Percentiles rank a stretch among this genome's conserved stretches.
phyloP scores from a whole-genome alignment of 2,888 invertebrate genomes.

The Cryptocheilus praepositus region DNA sequence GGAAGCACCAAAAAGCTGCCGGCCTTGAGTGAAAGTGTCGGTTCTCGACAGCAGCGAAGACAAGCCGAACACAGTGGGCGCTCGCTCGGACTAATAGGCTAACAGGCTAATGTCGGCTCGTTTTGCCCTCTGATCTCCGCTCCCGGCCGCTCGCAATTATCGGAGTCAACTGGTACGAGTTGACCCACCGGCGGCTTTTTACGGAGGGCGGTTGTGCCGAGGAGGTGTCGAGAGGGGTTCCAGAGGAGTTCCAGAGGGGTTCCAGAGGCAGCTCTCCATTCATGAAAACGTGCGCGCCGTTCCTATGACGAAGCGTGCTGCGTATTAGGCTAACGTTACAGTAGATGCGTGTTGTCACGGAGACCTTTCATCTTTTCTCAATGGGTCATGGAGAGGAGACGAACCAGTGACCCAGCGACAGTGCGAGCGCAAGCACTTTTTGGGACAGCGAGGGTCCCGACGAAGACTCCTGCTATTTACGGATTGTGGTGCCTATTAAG shows the following conservation, averaged over 20 bases:
- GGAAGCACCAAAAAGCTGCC: too few relatives aligned
- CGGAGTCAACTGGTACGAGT: slow-evolving; percentile 70
- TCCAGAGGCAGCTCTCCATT: slow-evolving; percentile 40
- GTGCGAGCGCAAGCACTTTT: too few relatives aligned
- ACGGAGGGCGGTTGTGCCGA: slow-evolving; percentile 20
- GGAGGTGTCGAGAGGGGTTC: not conserved
- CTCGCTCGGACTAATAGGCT: slow-evolving; percentile 67
- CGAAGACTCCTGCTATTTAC: too few relatives aligned
- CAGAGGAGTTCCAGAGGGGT: slow-evolving; percentile 10
- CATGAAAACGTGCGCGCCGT: slow-evolving; percentile 52
- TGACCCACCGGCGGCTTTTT: slow-evolving; percentile 62
- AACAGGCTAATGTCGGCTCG: slow-evolving; percentile 70
- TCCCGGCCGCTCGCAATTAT: slow-evolving; percentile 62
- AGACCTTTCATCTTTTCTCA: too few relatives aligned
- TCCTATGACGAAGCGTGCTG: slow-evolving; percentile 32
- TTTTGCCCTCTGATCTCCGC: slow-evolving; percentile 68
- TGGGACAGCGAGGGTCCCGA: too few relatives aligned
- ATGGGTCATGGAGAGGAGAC: too few relatives aligned
- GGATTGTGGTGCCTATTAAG: too few relatives aligned
- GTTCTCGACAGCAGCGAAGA: too few relatives aligned
- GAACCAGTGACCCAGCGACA: too few relatives aligned
- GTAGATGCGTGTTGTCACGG: too few relatives aligned
- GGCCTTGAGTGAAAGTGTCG: too few relatives aligned
- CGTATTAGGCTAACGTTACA: too few relatives aligned
- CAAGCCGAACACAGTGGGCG: slow-evolving; percentile 51